Conservation (phyloP, 1,140 invertebrate genomes). For the Medauroidea extradentata region DNA sequence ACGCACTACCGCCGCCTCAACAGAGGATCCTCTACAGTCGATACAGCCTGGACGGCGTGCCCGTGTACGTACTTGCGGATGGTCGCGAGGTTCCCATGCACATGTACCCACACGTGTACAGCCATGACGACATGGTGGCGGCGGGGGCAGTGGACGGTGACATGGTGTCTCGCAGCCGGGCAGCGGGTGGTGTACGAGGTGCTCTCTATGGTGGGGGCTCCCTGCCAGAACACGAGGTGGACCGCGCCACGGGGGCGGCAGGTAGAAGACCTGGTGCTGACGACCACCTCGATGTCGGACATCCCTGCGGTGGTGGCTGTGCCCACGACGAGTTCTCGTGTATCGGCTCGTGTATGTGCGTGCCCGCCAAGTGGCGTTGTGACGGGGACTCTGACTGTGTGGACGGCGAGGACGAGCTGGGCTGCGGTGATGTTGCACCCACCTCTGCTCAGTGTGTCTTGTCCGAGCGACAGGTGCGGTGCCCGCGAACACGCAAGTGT, state of each 20-base stretch:
- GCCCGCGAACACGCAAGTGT: constrained; percentile 64
- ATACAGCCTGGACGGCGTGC: too few species aligned
- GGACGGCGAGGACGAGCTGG: constrained; percentile 60
- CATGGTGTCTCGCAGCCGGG: not conserved
- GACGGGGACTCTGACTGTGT: constrained; percentile 59
- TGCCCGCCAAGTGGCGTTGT: constrained; percentile 47
- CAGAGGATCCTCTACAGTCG: too few species aligned
- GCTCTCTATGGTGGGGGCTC: not conserved
- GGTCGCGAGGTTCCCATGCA: too few species aligned
- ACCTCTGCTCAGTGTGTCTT: constrained; percentile 50
- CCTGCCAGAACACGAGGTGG: not conserved
- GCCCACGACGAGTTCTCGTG: not conserved
- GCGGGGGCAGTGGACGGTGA: not conserved
- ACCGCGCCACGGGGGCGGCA: not conserved
- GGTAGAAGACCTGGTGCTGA: not conserved
- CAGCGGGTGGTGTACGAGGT: not conserved
- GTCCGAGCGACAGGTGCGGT: constrained; percentile 55
- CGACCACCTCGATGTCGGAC: not conserved
- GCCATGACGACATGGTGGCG: not conserved
- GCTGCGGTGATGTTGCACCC: constrained; percentile 46
- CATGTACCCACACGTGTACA: too few species aligned
- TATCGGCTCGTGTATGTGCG: constrained; percentile 1
- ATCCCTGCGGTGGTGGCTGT: not conserved
- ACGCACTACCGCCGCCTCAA: too few species aligned
- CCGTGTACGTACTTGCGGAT: too few species aligned